phyloP scores from a whole-genome alignment of 2,888 invertebrate species.

The Drosophila stalkeri region DNA sequence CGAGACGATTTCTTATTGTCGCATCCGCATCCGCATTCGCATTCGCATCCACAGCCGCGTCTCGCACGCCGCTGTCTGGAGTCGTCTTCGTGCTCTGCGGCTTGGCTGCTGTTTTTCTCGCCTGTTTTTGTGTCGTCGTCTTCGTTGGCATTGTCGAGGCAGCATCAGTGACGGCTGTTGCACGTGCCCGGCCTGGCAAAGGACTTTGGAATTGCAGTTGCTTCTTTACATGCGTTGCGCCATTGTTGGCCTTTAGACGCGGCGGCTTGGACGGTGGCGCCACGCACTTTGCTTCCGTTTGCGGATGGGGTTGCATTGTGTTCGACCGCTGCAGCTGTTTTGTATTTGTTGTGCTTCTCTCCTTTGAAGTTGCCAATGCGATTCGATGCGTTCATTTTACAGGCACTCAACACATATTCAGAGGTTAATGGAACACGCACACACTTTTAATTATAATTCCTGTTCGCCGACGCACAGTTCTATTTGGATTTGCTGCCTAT shows the following conservation, averaged over 20 bases:
- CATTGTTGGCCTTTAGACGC: conserved; percentile 41
- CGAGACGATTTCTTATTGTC: conserved; percentile 84
- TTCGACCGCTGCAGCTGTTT: conserved; percentile 22
- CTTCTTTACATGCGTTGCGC: conserved; percentile 60
- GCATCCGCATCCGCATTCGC: conserved; percentile 11
- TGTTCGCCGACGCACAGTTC: conserved; percentile 10
- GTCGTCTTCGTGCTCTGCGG: conserved; percentile 20
- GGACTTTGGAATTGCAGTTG: conserved; percentile 81
- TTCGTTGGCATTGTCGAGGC: conserved; percentile 25
- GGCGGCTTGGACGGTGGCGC: conserved; percentile 56
- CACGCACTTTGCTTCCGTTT: conserved; percentile 41
- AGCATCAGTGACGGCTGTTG: conserved; percentile 24
- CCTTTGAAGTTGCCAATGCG: conserved; percentile 17
- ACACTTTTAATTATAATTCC: conserved; percentile 15
- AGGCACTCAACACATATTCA: conserved; percentile 53
- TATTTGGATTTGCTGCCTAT: conserved; percentile 43
- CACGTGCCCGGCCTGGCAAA: conserved; percentile 59
- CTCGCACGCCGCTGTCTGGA: conserved; percentile 15
- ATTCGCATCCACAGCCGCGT: conserved; percentile 19
- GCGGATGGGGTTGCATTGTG: conserved; percentile 62
- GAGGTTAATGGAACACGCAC: conserved; percentile 31
- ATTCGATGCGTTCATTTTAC: conserved; percentile 50
- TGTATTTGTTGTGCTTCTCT: conserved; percentile 37
- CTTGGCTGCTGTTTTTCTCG: conserved; percentile 27
- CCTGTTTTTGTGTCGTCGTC: conserved; percentile 25